Conservation (phyloP, 2,888 invertebrate species). For the Caenorhabditis uteleia region DNA sequence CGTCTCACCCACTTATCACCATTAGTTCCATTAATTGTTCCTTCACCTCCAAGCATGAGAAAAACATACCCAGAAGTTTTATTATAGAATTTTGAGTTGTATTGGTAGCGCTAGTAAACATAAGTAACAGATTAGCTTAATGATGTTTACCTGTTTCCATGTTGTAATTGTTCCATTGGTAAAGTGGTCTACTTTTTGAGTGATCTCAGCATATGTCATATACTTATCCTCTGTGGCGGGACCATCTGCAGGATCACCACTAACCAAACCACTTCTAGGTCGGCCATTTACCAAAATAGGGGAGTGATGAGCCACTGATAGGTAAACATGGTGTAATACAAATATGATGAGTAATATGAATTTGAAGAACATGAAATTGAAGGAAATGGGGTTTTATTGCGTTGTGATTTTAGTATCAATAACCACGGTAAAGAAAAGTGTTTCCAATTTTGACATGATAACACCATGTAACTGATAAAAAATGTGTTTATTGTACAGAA, state of each 20-base stretch:
- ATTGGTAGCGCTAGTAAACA: conserved; percentile 51
- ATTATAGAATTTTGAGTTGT: conserved; percentile 49
- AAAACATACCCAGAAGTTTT: conserved; percentile 38
- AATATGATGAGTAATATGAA: neutral
- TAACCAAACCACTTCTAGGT: conserved; percentile 21
- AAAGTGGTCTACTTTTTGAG: conserved; percentile 36
- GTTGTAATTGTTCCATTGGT: conserved; percentile 5
- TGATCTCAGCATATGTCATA: conserved; percentile 38
- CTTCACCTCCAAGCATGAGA: conserved; percentile 49
- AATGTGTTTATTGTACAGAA: too few species aligned
- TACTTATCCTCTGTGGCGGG: conserved; percentile 29
- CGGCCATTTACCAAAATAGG: conserved; percentile 31
- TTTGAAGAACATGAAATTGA: neutral
- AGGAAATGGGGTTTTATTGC: too few species aligned
- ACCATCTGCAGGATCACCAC: conserved; percentile 23
- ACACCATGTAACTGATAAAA: too few species aligned
- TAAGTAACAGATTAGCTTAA: too few species aligned
- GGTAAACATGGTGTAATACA: conserved; percentile 29
- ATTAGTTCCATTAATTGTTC: conserved; percentile 22
- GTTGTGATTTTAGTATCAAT: too few species aligned
- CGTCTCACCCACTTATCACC: conserved; percentile 51
- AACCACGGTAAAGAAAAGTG: too few species aligned
- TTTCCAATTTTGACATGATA: too few species aligned
- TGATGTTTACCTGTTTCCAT: conserved; percentile 37
- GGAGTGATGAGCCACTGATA: too few species aligned